A percentile compares a stretch with the other conserved stretches of the same genome.
phyloP scores from a whole-genome alignment of 2,888 invertebrate species.

The Apantesis nais region DNA sequence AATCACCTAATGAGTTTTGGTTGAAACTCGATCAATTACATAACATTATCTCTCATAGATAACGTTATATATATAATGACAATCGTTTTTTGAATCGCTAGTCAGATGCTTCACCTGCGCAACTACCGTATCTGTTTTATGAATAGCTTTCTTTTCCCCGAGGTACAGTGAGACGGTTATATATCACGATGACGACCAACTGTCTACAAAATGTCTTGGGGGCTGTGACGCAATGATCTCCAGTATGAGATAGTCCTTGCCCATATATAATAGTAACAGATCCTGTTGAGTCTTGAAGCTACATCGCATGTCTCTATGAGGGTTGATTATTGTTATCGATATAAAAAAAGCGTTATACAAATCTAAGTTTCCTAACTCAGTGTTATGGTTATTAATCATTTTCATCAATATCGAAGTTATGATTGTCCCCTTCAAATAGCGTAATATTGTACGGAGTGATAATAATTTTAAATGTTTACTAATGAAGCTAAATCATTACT shows the following conservation, averaged over 20 bases:
- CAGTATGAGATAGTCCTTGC: background rate
- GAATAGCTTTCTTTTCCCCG: background rate
- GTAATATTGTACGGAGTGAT: background rate
- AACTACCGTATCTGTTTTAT: background rate
- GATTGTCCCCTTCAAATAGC: no score
- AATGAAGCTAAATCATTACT: conserved; percentile 7
- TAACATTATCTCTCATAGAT: background rate
- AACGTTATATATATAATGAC: background rate
- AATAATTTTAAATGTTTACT: background rate
- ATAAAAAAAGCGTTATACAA: no score
- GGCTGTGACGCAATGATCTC: background rate
- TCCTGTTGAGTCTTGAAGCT: background rate
- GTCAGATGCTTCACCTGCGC: background rate
- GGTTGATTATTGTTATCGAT: no score
- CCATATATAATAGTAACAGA: background rate
- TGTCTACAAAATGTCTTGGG: background rate
- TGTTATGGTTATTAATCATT: background rate
- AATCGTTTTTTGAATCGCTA: background rate
- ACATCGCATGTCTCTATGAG: background rate
- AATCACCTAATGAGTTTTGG: background rate
- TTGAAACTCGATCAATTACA: background rate
- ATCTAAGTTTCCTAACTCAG: background rate
- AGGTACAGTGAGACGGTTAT: background rate
- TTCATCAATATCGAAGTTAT: background rate
- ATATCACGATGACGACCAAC: background rate